A percentile compares a stretch with the other conserved stretches of the same genome.
Evolutionary conservation across 2,797 vertebrate species (phyloP).

Genomic region (Taenioides sp.): DNA sequence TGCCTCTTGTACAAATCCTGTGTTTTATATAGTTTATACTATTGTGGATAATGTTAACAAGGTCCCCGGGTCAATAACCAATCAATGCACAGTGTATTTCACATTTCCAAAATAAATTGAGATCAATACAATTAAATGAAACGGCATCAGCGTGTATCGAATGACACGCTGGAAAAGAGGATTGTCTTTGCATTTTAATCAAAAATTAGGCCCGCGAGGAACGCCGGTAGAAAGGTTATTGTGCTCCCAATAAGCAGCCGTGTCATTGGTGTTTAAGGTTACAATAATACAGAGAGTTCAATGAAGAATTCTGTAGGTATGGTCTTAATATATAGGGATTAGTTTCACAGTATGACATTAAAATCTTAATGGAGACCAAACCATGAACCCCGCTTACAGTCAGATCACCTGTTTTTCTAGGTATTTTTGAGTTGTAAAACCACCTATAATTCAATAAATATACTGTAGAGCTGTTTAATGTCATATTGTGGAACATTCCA

Average conservation of each 20-base stretch:
- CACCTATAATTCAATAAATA: no score
- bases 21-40: neutral
- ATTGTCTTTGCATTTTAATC: slow-evolving; percentile 13
- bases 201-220: slow-evolving; percentile 9
- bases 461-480: no score
- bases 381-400: no score
- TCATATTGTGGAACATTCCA: no score
- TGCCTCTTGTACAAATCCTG: slow-evolving; percentile 18
- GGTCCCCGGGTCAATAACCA: slow-evolving; percentile 24
- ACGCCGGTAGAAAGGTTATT: slow-evolving; percentile 5
- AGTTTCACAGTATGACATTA: no score
- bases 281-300: neutral
- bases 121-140: slow-evolving; percentile 18
- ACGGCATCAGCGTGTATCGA: slow-evolving; percentile 8
- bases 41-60: neutral
- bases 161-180: neutral
- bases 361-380: no score
- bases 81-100: slow-evolving; percentile 17
- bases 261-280: slow-evolving; percentile 10
- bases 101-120: slow-evolving; percentile 21
- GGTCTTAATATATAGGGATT: no score
- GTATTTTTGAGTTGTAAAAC: no score
- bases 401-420: no score
- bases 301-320: no score
- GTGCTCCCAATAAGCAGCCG: neutral